Base-by-base conservation (phyloP, 2,797 vertebrate genomes). In the Sebastes hubbsi region DNA sequence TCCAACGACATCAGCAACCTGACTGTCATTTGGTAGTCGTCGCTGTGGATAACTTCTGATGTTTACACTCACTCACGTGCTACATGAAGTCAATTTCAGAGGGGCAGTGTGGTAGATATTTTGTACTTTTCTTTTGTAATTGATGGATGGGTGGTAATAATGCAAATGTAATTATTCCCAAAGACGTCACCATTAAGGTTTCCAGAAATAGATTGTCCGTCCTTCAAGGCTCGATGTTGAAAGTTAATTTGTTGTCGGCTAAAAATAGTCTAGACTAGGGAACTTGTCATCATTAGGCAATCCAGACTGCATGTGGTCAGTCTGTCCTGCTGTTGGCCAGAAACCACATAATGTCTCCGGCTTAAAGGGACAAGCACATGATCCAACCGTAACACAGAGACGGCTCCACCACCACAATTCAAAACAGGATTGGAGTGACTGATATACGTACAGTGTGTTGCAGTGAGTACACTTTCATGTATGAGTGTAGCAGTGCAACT, bases 11-110 rank as follows among this genome's bases (percentile, higher is more conserved):
- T 93, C 5, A 86, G 94, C 61, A 95, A 96, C 5, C 59, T 99
- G 72, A 96, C 90, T 0, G 90, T 99, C 16, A 70, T 97, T 30
- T 98, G 97, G 91, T 98, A 97, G 94, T 38, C 0, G 5, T 66
- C 20, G 64, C 20, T 52, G 38, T 42, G 16, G 56, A n/a, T 20
- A n/a, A 34, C 24, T 38, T 27, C 25, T 36, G 8, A 49, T 54
- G 36, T 67, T 88, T 72, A 77, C 76, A 52, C 34, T 52, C 29
- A 34, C 30, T 74, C 25, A 58, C 9, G 27, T 54, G 14, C 38
- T 32, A 46, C 24, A 64, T 42, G 10, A 77, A 78, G 68, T 77
- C 13, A 65, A 60, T 72, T 71, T 30, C n/a, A n/a, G n/a, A n/a
- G n/a, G n/a, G n/a, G n/a, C n/a, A n/a, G n/a, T n/a, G n/a, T n/a